Evolutionary conservation across 2,797 vertebrate genomes (phyloP), one percentile per base, ranked within the genome.

Genomic region (Xenops minutus): DNA sequence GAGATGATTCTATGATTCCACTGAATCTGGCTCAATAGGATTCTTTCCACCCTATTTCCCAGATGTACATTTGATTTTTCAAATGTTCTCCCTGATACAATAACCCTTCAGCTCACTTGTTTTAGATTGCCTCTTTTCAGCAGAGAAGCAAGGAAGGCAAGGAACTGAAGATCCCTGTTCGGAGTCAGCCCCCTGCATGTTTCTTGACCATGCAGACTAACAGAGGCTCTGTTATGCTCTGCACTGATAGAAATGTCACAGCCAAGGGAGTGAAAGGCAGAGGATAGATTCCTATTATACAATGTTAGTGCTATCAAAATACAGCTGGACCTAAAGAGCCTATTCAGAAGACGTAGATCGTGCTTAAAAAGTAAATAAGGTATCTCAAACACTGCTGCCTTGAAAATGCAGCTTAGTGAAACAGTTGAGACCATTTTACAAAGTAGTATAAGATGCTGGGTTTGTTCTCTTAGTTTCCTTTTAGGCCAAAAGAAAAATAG

Each of bases 261-360:
- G 37, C 37, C 7, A 7, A 62, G 43, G 30, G 46, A 85, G 66
- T 81, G 83, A 96, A 96, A 95, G 93, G 92, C 91, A 68, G 88
- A 49, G 84, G 81, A 97, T 3, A 84, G 94, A 91, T 81, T 91
- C 61, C 9, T 75, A 92, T 89, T 84, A 91, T 91, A 94, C 93
- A 97, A 83, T 91, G 95, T 89, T 66, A 96, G 83, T 23, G 85
- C 95, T 96, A 97, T 96, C 95, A 97, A 97, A 96, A 96, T 95
- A 96, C 96, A 97, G 96, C 95, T 96, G 96, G 94, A 80, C 49
- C 95, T 94, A 96, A 95, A 94, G 91, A 56, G 62, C 27, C 76
- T 62, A 96, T 97, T 97, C 85, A 97, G 84, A 84, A 95, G 48
- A 76, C 78, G 79, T 55, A 92, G 92, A 76, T 82, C 82, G 22